Evolutionary conservation across 2,888 invertebrate species (phyloP), one percentile per base, ranked within the genome.

Genomic region (Phortica okadai): DNA sequence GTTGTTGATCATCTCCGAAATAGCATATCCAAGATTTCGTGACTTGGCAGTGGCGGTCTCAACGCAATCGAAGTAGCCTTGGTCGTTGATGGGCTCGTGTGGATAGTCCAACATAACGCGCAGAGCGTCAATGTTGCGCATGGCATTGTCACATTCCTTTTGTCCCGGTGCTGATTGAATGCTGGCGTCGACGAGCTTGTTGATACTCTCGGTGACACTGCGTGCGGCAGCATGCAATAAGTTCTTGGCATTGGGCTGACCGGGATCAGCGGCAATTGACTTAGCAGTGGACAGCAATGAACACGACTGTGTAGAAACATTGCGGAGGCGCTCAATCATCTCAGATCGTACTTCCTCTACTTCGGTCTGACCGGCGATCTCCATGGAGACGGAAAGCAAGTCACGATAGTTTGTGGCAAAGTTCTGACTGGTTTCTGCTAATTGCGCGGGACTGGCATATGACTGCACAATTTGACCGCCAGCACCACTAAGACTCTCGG

Each of bases 131-230:
- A 99, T 98, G 90, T 97, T 96, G 80, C 98, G 93, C 74, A 99
- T 95, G 0, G 99, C 98, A 82, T 97, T 98, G 90, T 97, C 98
- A 92, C 99, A 99, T 90, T 99, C 99, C 90, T 97, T 97, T 92
- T 98, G 98, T 0, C 99, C 98, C 0, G 99, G 98, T 0, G 97
- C 97, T 0, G 97, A 97, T 54, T 95, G 95, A 1, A 97, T 97
- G 79, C 90, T 91, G 69, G 90, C 89, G 89, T 93, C 93, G 3
- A 98, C 96, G 79, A 99, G 92, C 84, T 96, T 94, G 90, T 98
- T 99, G 82, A 99, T 97, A 90, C 96, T 96, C 83, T 98, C 98
- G 0, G 97, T 98, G 67, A 98, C 97, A 8, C 96, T 95, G 76
- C 97, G 93, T 0, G 97, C 98, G 54, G 97, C 98, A 8, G 95